phyloP scores from a whole-genome alignment of 2,797 vertebrate genomes.

The Mallotus villosus region DNA sequence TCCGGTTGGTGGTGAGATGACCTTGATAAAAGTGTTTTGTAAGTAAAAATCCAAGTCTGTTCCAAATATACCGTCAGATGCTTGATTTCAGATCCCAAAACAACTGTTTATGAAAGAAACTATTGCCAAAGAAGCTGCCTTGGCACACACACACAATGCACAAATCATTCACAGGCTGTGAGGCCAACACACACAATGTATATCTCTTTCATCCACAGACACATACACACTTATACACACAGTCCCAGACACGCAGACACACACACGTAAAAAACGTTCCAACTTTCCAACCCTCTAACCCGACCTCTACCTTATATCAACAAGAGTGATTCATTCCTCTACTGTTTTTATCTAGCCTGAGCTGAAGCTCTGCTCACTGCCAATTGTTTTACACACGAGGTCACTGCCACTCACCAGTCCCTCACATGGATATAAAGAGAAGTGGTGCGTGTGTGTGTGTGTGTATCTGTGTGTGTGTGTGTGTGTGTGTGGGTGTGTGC shows the following conservation, averaged over 20 bases:
- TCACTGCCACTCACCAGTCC: slow-evolving; percentile 41
- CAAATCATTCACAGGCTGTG: background rate
- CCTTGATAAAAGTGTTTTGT: background rate
- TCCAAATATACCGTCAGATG: background rate
- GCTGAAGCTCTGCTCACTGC: slow-evolving; percentile 11
- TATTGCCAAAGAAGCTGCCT: background rate
- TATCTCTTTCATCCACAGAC: background rate
- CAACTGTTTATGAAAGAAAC: background rate
- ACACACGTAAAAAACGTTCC: background rate
- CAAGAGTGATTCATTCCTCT: background rate
- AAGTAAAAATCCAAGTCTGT: background rate
- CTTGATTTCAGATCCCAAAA: background rate
- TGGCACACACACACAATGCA: background rate
- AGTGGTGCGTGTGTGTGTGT: slow-evolving; percentile 3
- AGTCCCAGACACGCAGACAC: background rate
- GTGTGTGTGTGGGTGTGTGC: background rate
- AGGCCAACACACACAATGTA: background rate
- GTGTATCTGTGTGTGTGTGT: slow-evolving; percentile 3
- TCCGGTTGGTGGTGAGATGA: background rate
- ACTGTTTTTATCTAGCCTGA: slow-evolving; percentile 1
- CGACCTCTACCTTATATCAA: background rate
- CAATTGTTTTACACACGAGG: slow-evolving; percentile 51
- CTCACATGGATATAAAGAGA: slow-evolving; percentile 26
- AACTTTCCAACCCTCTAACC: background rate
- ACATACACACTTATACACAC: background rate